Evolutionary conservation across 2,113 vertebrate genomes (phyloP), one percentile per base, ranked within the genome.

Genomic region (Brienomyrus brachyistius): DNA sequence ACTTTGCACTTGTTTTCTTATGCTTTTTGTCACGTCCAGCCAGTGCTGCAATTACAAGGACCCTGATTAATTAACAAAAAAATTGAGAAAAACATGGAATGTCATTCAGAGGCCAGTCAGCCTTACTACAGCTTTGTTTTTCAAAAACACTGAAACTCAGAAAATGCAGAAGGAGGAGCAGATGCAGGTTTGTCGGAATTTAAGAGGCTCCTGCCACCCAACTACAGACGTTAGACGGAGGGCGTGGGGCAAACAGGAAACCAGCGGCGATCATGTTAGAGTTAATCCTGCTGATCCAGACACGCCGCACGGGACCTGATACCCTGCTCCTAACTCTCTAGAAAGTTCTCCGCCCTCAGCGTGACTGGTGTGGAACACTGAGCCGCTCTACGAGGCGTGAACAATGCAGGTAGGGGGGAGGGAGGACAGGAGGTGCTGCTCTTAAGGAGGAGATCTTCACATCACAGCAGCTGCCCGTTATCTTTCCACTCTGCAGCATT

Each of bases 1-100:
- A 99, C 98, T 99, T 97, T 99, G 99, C 50, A 99, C 98, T 97
- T 99, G 98, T 84, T 99, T 99, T 96, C 98, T 99, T 91, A 99
- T 99, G 93, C 98, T 99, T 95, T 99, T 99, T 59, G 98, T 98
- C 87, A 97, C 96, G 91, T 99, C 98, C 90, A 99, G 94, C 98
- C 98, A 99, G 89, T 99, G 98, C 98, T 99, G 95, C 92, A 94
- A 95, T 3, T 94, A 90, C 47, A 90, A 90, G 88, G 82, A 52
- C 19, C 89, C 1, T 93, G 89, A 77, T 87, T 6, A 92, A 19
- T 70, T 43, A 43, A 66, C 50, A 89, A 70, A 45, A 45, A 8
- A 82, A 48, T 48, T 84, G 70, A 77, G 13, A 1, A 48, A 47
- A 43, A 83, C 31, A 45, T 17, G 15, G 31, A 77, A 27, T 11